These are phyloP conservation scores for Muscicapa adusta DNA, from an alignment of 2,113 vertebrate genomes.

Conservation along the genomic window DNA sequence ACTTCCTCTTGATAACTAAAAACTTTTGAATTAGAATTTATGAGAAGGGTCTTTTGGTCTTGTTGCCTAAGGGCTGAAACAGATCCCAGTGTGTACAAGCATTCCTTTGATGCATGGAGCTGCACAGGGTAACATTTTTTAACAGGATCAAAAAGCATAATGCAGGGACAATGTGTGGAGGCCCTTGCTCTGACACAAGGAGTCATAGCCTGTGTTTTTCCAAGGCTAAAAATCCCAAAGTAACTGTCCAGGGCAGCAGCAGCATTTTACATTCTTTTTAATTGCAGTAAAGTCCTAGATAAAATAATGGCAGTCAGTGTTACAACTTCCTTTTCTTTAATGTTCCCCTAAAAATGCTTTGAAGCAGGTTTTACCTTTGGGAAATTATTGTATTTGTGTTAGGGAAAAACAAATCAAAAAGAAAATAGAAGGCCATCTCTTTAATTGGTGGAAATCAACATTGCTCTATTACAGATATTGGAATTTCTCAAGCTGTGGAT, in stretches of 20 bases:
- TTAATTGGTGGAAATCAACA: slow-evolving; percentile 45
- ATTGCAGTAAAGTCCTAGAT: slow-evolving; percentile 49
- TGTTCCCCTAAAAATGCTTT: slow-evolving; percentile 53
- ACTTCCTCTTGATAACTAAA: slow-evolving; percentile 75
- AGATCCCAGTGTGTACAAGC: slow-evolving; percentile 63
- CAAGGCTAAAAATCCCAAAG: slow-evolving; percentile 54
- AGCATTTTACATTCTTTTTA: slow-evolving; percentile 60
- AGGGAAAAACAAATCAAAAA: slow-evolving; percentile 42
- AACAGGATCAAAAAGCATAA: slow-evolving; percentile 69
- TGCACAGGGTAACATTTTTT: slow-evolving; percentile 67
- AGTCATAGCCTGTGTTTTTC: slow-evolving; percentile 44
- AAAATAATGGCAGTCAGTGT: slow-evolving; percentile 56
- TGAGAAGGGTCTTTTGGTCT: slow-evolving; percentile 71
- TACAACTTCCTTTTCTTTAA: slow-evolving; percentile 68
- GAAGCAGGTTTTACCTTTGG: slow-evolving; percentile 60
- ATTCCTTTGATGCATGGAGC: slow-evolving; percentile 56
- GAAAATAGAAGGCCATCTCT: slow-evolving; percentile 26
- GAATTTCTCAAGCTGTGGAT: slow-evolving; percentile 9
- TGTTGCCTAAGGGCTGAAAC: slow-evolving; percentile 65
- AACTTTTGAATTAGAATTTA: slow-evolving; percentile 75
- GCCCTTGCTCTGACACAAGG: slow-evolving; percentile 59
- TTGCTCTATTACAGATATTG: neutral
- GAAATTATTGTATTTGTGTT: slow-evolving; percentile 41
- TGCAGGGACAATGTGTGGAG: slow-evolving; percentile 66
- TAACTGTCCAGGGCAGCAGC: slow-evolving; percentile 33